Conservation (phyloP, 1,140 invertebrate genomes). For the Aphis gossypii region DNA sequence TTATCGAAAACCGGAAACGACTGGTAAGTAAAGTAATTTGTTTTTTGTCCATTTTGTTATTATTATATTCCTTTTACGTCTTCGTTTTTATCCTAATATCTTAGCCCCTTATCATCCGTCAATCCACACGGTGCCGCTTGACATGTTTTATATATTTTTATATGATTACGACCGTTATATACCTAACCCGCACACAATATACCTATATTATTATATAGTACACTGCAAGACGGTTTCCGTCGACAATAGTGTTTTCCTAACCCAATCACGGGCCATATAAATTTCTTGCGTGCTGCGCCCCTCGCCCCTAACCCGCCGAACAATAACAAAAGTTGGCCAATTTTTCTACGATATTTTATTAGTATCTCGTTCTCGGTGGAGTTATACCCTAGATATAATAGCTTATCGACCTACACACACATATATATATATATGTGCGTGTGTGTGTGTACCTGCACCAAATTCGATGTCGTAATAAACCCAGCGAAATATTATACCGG, state of each 20-base stretch:
- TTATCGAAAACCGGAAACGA: slow-evolving; percentile 81
- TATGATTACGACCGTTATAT: slow-evolving; percentile 10
- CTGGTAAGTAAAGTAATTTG: slow-evolving; percentile 70
- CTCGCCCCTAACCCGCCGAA: background rate
- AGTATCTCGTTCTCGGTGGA: slow-evolving; percentile 32
- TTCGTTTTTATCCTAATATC: background rate
- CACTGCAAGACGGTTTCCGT: background rate
- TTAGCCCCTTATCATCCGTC: background rate
- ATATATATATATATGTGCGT: too few relatives aligned
- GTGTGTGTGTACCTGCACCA: background rate
- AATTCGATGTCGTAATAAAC: slow-evolving; percentile 46
- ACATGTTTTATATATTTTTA: background rate
- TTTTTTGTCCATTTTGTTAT: slow-evolving; percentile 17
- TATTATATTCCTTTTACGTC: slow-evolving; percentile 9
- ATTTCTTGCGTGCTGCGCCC: background rate
- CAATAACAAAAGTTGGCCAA: slow-evolving; percentile 50
- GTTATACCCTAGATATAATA: slow-evolving; percentile 40
- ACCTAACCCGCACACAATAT: background rate
- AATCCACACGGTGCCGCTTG: background rate
- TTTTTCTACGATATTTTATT: slow-evolving; percentile 57
- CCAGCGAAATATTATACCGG: slow-evolving; percentile 41
- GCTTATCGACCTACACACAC: slow-evolving; percentile 35
- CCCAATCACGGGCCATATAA: slow-evolving; percentile 46
- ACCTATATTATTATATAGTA: background rate
- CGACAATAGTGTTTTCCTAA: slow-evolving; percentile 48